phyloP scores from a whole-genome alignment of 2,888 invertebrate species.

The Colletes collaris region DNA sequence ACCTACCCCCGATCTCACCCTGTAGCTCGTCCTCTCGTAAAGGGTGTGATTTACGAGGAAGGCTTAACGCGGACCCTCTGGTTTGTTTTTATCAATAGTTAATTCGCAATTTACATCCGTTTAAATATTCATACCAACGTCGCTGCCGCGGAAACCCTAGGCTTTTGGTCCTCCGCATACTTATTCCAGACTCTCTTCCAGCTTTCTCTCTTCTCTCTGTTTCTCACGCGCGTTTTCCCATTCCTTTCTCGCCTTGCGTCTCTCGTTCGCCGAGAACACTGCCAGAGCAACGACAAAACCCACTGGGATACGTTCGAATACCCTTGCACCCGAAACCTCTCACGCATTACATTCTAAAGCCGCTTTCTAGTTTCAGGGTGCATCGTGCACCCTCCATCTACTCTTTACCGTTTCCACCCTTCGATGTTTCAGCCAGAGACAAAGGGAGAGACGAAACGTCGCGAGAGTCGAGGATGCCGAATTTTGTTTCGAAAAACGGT shows the following conservation, averaged over 20 bases:
- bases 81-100: conserved; percentile 79
- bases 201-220: conserved; percentile 28
- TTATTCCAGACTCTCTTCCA: conserved; percentile 59
- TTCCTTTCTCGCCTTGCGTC: conserved; percentile 18
- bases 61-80: conserved; percentile 71
- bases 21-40: conserved; percentile 5
- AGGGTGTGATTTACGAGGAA: conserved; percentile 71
- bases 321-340: conserved; percentile 69
- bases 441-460: conserved; percentile 2
- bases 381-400: conserved; percentile 24
- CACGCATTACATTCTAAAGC: conserved; percentile 75
- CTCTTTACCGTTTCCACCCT: conserved; percentile 41
- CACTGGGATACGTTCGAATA: conserved; percentile 64
- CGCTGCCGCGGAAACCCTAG: conserved; percentile 64
- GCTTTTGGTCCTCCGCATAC: conserved; percentile 71
- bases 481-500: conserved; percentile 52
- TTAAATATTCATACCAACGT: conserved; percentile 75
- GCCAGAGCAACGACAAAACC: conserved; percentile 55
- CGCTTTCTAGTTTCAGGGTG: conserved; percentile 69
- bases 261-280: conserved; percentile 21
- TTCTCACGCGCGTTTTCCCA: not conserved
- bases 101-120: conserved; percentile 77
- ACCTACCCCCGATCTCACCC: no score
- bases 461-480: conserved; percentile 9
- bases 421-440: conserved; percentile 15